A percentile compares a stretch with the other conserved stretches of the same genome.
phyloP scores from a whole-genome alignment of 2,888 invertebrate species.

The Eudemis profundana region DNA sequence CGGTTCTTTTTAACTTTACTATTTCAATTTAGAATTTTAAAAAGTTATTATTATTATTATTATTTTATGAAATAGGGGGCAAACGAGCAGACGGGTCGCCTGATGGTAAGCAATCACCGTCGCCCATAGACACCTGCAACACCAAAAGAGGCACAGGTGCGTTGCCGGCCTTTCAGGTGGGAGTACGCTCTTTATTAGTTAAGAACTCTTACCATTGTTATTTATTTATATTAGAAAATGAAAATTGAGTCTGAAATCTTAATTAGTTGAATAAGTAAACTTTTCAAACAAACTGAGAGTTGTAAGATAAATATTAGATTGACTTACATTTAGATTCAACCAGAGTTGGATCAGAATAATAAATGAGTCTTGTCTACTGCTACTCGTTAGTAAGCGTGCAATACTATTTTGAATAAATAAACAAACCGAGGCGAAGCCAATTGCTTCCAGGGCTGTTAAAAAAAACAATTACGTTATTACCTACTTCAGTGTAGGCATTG shows the following conservation, averaged over 20 bases:
- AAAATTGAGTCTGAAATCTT: neutral
- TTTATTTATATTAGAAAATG: neutral
- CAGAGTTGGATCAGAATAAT: conserved; percentile 32
- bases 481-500: neutral
- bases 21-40: too few species aligned
- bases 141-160: too few species aligned
- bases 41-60: too few species aligned
- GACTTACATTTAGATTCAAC: conserved; percentile 26
- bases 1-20: too few species aligned
- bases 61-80: too few species aligned
- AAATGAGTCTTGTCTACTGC: conserved; percentile 29
- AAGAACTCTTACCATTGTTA: neutral
- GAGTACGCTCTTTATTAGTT: too few species aligned
- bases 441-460: neutral
- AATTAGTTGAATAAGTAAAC: conserved; percentile 2
- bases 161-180: too few species aligned
- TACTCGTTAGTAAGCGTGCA: conserved; percentile 16
- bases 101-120: too few species aligned
- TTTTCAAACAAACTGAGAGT: neutral
- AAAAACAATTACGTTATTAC: neutral
- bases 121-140: too few species aligned
- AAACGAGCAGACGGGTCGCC: too few species aligned
- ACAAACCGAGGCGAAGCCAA: conserved; percentile 5
- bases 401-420: conserved; percentile 36
- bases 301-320: conserved; percentile 30